Evolutionary conservation across 2,113 vertebrate species (phyloP).

Genomic region (Bufo bufo): DNA sequence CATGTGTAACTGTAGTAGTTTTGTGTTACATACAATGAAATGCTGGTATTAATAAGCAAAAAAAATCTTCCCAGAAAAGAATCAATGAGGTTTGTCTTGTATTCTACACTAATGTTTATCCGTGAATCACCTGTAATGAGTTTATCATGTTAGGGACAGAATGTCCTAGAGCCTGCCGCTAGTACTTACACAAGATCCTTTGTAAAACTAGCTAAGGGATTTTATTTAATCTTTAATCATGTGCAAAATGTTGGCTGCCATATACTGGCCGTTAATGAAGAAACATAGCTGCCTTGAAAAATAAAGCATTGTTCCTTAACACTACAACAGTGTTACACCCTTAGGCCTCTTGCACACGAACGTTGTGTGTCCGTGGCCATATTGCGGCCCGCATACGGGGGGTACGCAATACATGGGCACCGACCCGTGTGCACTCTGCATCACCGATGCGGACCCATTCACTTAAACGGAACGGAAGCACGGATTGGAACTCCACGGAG

Average conservation of each 20-base stretch:
- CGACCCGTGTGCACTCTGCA: too few relatives aligned
- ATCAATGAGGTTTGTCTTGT: not conserved
- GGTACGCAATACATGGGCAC: too few relatives aligned
- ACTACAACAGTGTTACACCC: not conserved
- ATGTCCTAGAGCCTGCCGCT: not conserved
- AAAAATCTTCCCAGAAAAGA: not conserved
- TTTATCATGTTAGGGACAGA: not conserved
- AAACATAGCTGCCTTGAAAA: not conserved
- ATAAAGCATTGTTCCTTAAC: constrained; percentile 11
- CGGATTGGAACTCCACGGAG: too few relatives aligned
- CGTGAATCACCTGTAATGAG: not conserved
- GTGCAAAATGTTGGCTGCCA: not conserved
- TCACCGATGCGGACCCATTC: too few relatives aligned
- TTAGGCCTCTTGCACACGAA: not conserved
- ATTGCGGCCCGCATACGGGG: too few relatives aligned
- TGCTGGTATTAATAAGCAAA: not conserved
- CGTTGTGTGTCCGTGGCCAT: too few relatives aligned
- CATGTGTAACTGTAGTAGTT: not conserved
- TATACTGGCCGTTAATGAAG: not conserved
- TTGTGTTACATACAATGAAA: not conserved
- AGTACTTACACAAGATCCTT: constrained; percentile 15
- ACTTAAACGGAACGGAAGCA: too few relatives aligned
- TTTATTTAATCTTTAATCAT: constrained; percentile 35
- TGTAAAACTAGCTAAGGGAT: not conserved
- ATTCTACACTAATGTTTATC: not conserved